Conservation (phyloP, 2,797 vertebrate genomes). For the Hydrolagus colliei region DNA sequence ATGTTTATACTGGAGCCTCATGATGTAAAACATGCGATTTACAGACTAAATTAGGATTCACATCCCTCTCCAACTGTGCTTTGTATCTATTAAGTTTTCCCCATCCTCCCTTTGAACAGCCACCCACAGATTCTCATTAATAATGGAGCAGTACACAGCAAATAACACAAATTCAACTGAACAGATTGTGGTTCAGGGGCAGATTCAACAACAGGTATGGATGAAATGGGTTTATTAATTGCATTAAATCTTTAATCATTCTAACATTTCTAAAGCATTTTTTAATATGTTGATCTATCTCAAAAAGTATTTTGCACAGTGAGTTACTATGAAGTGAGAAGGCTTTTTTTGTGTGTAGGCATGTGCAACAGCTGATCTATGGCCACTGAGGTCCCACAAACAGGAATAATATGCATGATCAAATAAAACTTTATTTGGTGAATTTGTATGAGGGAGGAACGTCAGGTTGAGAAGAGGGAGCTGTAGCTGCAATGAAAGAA, state of each 20-base stretch:
- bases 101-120: background rate
- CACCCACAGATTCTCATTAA: background rate
- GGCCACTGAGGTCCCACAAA: too few relatives aligned
- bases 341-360: background rate
- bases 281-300: background rate
- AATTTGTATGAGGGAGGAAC: too few relatives aligned
- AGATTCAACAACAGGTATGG: conserved; percentile 87
- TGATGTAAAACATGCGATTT: background rate
- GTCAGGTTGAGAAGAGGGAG: too few relatives aligned
- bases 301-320: background rate
- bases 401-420: too few relatives aligned
- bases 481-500: too few relatives aligned
- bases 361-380: too few relatives aligned
- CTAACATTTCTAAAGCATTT: background rate
- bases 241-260: background rate
- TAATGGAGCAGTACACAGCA: conserved; percentile 88
- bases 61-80: background rate
- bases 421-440: too few relatives aligned
- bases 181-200: conserved; percentile 94
- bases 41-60: conserved; percentile 2
- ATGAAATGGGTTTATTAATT: background rate
- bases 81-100: conserved; percentile 16
- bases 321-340: background rate
- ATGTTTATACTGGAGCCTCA: background rate
- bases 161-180: conserved; percentile 79